Percentiles rank a stretch among this genome's conserved stretches.
Evolutionary conservation across 2,888 invertebrate species (phyloP).

Genomic region (Galeruca laticollis): DNA sequence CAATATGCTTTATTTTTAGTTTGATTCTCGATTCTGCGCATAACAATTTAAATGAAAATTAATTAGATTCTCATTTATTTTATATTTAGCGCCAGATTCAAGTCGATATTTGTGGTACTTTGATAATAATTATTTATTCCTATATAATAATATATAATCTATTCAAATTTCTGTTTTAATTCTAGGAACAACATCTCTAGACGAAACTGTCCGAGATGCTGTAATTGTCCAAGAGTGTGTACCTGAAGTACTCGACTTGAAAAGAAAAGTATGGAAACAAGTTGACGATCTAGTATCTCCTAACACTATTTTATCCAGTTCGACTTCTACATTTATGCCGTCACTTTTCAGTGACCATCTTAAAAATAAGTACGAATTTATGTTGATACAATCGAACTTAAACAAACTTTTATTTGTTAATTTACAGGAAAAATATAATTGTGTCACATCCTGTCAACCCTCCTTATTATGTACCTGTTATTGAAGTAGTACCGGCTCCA

Average conservation of each 20-base stretch:
- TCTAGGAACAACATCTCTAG: conserved; percentile 76
- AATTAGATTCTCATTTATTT: too few species aligned
- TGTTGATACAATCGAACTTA: conserved; percentile 6
- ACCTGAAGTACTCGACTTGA: conserved; percentile 88
- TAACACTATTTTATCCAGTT: conserved; percentile 88
- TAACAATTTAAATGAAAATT: too few species aligned
- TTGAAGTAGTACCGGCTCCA: conserved; percentile 94
- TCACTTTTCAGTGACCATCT: conserved; percentile 87
- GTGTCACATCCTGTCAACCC: conserved; percentile 97
- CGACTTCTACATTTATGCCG: conserved; percentile 92
- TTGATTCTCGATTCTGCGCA: too few species aligned
- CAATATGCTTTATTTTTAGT: too few species aligned
- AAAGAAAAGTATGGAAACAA: conserved; percentile 81
- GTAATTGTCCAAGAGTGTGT: conserved; percentile 93
- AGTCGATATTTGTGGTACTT: too few species aligned
- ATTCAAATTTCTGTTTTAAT: conserved; percentile 33
- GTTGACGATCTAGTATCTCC: conserved; percentile 83
- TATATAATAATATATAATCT: too few species aligned
- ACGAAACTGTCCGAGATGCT: conserved; percentile 80
- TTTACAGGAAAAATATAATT: conserved; percentile 71
- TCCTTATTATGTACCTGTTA: conserved; percentile 94
- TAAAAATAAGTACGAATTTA: conserved; percentile 71
- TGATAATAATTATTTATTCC: too few species aligned
- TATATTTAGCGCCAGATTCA: too few species aligned
- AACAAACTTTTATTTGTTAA: not conserved